Evolutionary conservation across 2,888 invertebrate genomes (phyloP).

Genomic region (Ophion ventricosus): DNA sequence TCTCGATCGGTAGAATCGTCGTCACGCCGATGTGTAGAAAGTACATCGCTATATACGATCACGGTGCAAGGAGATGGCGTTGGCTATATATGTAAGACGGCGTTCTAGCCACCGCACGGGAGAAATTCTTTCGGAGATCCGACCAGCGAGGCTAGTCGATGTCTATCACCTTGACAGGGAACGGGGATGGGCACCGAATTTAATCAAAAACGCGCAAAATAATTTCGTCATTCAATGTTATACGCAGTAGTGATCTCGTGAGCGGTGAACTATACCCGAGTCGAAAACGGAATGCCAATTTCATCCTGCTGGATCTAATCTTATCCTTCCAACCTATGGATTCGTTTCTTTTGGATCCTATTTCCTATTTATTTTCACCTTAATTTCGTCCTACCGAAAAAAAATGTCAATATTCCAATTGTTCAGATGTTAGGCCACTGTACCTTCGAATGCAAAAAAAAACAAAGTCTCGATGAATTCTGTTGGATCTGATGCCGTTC

Average conservation of each 20-base stretch:
- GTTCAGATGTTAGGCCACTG: neutral
- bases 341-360: neutral
- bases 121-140: conserved; percentile 27
- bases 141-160: no score
- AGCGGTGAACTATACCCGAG: no score
- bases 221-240: no score
- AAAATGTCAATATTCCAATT: neutral
- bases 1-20: conserved; percentile 54
- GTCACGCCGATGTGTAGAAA: conserved; percentile 63
- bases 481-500: no score
- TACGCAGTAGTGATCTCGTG: no score
- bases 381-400: neutral
- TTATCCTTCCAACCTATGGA: neutral
- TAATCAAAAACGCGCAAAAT: no score
- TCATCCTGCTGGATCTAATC: neutral
- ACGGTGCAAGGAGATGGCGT: conserved; percentile 26
- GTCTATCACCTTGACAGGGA: no score
- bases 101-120: conserved; percentile 39
- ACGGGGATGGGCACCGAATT: no score
- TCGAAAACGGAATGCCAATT: neutral
- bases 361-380: neutral
- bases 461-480: neutral
- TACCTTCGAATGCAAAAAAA: neutral
- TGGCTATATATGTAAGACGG: conserved; percentile 24
- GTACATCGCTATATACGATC: conserved; percentile 45